phyloP scores from a whole-genome alignment of 2,888 invertebrate genomes.

The Empis livida region DNA sequence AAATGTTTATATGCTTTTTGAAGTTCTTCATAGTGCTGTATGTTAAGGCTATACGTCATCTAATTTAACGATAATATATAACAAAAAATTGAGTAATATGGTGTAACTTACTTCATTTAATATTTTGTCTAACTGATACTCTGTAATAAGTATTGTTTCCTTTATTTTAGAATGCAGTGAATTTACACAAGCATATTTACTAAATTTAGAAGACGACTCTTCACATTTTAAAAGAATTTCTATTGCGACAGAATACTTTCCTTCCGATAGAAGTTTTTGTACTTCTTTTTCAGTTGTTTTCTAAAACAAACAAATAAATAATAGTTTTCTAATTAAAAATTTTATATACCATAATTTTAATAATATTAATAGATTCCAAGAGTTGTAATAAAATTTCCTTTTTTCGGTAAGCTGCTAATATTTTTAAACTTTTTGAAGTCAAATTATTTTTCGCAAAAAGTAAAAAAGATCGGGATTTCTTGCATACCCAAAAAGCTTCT shows the following conservation, averaged over 20 bases:
- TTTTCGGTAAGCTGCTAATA: constrained; percentile 83
- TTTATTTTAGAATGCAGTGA: constrained; percentile 76
- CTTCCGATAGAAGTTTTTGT: constrained; percentile 65
- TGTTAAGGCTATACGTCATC: constrained; percentile 56
- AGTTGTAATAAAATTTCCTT: constrained; percentile 70
- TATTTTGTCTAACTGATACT: constrained; percentile 80
- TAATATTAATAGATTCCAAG: constrained; percentile 62
- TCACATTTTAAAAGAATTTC: constrained; percentile 79
- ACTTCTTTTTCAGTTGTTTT: constrained; percentile 76
- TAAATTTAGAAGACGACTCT: constrained; percentile 69
- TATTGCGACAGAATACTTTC: constrained; percentile 82
- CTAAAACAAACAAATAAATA: constrained; percentile 30
- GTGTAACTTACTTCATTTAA: constrained; percentile 52
- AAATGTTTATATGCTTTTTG: constrained; percentile 78
- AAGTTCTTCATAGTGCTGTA: constrained; percentile 63
- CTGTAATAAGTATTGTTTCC: constrained; percentile 81
- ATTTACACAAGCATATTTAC: constrained; percentile 83
- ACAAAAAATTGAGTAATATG: no score
- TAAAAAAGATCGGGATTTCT: constrained; percentile 57
- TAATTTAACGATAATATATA: constrained; percentile 6
- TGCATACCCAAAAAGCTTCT: constrained; percentile 57
- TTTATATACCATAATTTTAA: constrained; percentile 51
- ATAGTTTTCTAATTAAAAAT: constrained; percentile 33
- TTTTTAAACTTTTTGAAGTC: constrained; percentile 72
- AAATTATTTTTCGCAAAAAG: constrained; percentile 67